Base-by-base conservation (phyloP, 2,888 invertebrate species). In the Lasioglossum morio region DNA sequence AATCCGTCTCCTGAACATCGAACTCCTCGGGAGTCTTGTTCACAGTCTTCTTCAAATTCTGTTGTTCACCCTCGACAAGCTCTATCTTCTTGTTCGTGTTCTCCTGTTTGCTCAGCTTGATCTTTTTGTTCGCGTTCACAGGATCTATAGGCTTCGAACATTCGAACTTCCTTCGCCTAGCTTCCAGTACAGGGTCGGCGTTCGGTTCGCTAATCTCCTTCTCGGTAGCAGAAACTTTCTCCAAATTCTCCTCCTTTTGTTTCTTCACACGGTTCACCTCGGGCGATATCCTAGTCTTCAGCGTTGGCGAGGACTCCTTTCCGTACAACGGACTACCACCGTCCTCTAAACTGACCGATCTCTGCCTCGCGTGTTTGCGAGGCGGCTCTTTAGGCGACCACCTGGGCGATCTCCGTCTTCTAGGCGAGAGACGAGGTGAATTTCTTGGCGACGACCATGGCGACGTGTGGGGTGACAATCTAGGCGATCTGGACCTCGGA, bases 131-230 rank as follows among this genome's bases (percentile, higher is more conserved):
- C 2, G 96, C 96, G 88, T 95, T 95, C 60, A 95, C 93, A 27
- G 95, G 94, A 87, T 95, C 95, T 48, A 96, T 95, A 83, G 95
- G 95, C 69, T 90, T 92, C 43, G 95, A 95, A 8, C 95, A 94
- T 92, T 96, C 96, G 92, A 96, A 96, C 90, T 96, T 96, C 66
- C 94, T 94, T 82, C 95, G 95, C 34, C 96, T 93, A 0, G 96
- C 96, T 87, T 96, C 96, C 73, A 96, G 92, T 48, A 96, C 92
- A 0, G 96, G 95, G 92, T 96, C 96, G 70, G 92, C 87, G 8
- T 82, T 87, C 3, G 73, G 53, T n/a, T 93, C 91, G 12, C n/a
- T 72, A 12, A 80, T 75, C 57, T 92, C 92, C 37, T 91, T 92
- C 7, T 75, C 75, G 43, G 37, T 30, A 10, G 43, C 46, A 19